These are phyloP conservation scores for Drosophila fuyamai DNA, from an alignment of 1,140 invertebrate genomes.

Conservation along the genomic window DNA sequence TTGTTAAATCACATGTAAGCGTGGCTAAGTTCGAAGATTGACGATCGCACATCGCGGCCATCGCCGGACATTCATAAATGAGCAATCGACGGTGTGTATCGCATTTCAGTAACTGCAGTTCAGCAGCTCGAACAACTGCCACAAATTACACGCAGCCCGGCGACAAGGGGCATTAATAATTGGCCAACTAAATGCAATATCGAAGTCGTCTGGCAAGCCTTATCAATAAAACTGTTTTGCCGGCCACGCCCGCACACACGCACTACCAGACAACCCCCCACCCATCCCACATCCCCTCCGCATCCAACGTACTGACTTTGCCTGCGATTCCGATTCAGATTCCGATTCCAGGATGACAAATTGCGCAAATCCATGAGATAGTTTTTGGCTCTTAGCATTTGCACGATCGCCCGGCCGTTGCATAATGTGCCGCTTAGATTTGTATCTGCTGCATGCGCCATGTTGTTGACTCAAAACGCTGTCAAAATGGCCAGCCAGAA, in stretches of 20 bases:
- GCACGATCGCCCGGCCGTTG: conserved; percentile 64
- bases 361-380: conserved; percentile 83
- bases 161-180: conserved; percentile 82
- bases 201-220: conserved; percentile 64
- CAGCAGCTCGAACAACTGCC: conserved; percentile 56
- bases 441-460: conserved; percentile 79
- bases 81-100: conserved; percentile 52
- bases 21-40: conserved; percentile 45
- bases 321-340: conserved; percentile 31
- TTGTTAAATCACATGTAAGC: conserved; percentile 73
- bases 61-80: conserved; percentile 66
- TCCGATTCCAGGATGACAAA: conserved; percentile 74
- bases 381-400: conserved; percentile 65
- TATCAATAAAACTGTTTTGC: conserved; percentile 76
- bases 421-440: conserved; percentile 80
- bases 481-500: conserved; percentile 78
- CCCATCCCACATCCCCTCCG: neutral
- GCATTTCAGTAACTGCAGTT: conserved; percentile 59
- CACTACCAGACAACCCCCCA: conserved; percentile 37
- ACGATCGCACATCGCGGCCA: conserved; percentile 52
- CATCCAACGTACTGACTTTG: neutral
- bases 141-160: conserved; percentile 76
- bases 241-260: conserved; percentile 77
- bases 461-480: conserved; percentile 82
- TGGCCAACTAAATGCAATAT: conserved; percentile 72